Base-by-base conservation (phyloP, 2,113 vertebrate genomes). In the Propithecus coquereli region DNA sequence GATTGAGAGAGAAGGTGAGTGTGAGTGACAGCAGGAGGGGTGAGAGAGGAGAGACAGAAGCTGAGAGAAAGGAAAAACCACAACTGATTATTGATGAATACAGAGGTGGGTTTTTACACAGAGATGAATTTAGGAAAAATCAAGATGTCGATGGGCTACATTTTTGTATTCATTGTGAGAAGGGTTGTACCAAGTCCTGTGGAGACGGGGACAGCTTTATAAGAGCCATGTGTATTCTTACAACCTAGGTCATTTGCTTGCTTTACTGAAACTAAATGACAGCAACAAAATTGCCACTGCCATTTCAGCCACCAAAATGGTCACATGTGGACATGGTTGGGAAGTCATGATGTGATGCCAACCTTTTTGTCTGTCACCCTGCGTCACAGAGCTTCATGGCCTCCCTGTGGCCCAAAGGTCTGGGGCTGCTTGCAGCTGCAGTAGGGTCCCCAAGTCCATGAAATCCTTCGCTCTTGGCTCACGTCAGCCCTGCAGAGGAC, bases 361-460 rank as follows among this genome's bases (percentile, higher is more conserved):
- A 1, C 63, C 45, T 30, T 83, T 82, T 14, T 59, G 70, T 87
- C 70, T 27, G 8, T 74, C 52, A 76, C 81, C 57, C 91, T 73
- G 3, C 22, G 0, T 27, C 43, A 17, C 4, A 16, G 17, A 45
- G 43, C 50, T 50, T 22, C 27, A 65, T 2, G 40, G 20, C 47
- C 22, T 16, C n/a, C 20, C 71, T 40, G n/a, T 16, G 47, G 57
- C 63, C 70, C 8, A 0, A 40, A 57, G 27, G 45, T 4, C 71
- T 25, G 1, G 45, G 40, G 59, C 77, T 17, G 43, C 7, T 68
- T 3, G 0, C 3, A 10, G 18, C 79, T 66, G 27, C 20, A 13
- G 8, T 1, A 14, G 30, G 43, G 61, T 10, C 54, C 0, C 70
- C 1, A 7, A 18, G 50, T 25, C 59, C 2, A 3, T 22, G 0